Conservation (phyloP, 2,888 invertebrate genomes). For the Troides oblongomaculatus region DNA sequence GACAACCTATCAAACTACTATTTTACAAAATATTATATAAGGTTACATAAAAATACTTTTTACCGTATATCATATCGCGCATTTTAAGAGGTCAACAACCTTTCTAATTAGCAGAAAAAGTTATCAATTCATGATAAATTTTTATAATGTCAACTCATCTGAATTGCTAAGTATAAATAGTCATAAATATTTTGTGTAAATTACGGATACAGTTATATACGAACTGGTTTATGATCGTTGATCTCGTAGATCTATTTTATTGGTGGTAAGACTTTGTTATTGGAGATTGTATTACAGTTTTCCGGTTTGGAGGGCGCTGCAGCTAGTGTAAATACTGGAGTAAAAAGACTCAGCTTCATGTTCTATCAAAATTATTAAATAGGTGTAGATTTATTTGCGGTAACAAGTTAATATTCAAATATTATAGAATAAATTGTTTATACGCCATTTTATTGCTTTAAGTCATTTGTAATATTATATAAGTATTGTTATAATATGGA, state of each 20-base stretch:
- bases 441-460: no score
- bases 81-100: constrained; percentile 13
- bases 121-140: constrained; percentile 13
- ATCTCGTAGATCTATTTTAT: constrained; percentile 1
- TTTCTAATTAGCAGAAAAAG: constrained; percentile 1
- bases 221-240: background rate
- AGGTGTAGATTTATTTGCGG: no score
- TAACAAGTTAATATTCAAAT: no score
- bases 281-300: no score
- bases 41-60: background rate
- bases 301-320: no score
- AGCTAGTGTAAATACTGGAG: no score
- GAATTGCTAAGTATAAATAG: constrained; percentile 11
- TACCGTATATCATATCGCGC: background rate
- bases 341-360: no score
- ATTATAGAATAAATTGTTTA: no score
- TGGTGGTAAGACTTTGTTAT: no score
- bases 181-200: constrained; percentile 13
- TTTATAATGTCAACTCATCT: constrained; percentile 10
- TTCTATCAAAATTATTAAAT: no score
- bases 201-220: constrained; percentile 7
- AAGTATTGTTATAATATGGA: no score
- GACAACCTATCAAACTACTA: background rate
- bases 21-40: background rate
- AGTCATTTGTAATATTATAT: no score